phyloP scores from a whole-genome alignment of 1,140 invertebrate species.

The Cyrtorhinus lividipennis region DNA sequence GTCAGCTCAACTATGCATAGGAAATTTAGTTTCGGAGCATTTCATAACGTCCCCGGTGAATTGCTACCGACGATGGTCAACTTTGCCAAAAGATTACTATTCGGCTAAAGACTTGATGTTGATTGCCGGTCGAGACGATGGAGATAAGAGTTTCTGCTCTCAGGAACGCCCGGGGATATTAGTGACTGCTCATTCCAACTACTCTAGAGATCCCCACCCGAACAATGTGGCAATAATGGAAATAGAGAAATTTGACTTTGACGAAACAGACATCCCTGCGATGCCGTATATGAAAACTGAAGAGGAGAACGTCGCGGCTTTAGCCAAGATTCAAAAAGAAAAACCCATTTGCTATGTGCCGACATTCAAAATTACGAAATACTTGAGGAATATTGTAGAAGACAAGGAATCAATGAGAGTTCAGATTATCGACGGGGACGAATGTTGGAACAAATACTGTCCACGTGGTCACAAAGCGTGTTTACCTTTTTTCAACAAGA shows the following conservation, averaged over 20 bases:
- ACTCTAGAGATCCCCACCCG: not conserved
- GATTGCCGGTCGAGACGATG: not conserved
- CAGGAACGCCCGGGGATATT: not conserved
- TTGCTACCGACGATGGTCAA: not conserved
- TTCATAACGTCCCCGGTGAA: not conserved
- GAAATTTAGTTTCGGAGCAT: not conserved
- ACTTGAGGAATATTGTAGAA: not conserved
- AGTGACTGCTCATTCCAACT: not conserved
- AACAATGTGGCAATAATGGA: not conserved
- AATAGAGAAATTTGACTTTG: not conserved
- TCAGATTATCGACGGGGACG: not conserved
- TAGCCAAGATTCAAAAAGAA: not conserved
- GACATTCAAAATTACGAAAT: not conserved
- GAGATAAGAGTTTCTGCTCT: not conserved
- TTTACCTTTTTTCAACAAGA: not conserved
- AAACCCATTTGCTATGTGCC: not conserved
- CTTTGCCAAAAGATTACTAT: not conserved
- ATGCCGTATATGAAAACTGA: not conserved
- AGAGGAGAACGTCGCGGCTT: not conserved
- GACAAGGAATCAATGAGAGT: not conserved
- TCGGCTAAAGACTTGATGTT: not conserved
- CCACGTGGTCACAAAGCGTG: not conserved
- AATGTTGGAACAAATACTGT: conserved; percentile 3
- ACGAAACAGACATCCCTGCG: not conserved
- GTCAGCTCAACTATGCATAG: not conserved